phyloP scores from a whole-genome alignment of 30 jellyfish, hydroid and myxozoan species.

The Cassiopea andromeda region DNA sequence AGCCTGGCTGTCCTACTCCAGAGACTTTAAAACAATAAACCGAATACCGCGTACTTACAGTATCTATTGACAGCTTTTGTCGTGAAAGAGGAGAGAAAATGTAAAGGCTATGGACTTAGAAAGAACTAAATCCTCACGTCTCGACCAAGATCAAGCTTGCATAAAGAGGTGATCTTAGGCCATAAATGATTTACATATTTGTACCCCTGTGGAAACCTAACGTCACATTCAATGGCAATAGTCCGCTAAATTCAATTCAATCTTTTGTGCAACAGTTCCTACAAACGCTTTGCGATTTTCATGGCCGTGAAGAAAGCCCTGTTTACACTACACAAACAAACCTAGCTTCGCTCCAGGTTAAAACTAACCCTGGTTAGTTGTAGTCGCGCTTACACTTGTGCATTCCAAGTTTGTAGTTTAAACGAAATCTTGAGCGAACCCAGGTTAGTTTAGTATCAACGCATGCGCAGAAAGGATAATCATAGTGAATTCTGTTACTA shows the following conservation, averaged over 20 bases:
- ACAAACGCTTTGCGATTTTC: too few relatives aligned
- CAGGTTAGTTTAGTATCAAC: too few relatives aligned
- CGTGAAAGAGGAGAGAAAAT: not conserved
- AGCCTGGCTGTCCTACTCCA: not conserved
- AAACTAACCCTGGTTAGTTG: too few relatives aligned
- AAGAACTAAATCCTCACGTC: not conserved
- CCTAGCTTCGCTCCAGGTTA: too few relatives aligned
- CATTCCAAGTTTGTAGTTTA: too few relatives aligned
- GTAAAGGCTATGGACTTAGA: not conserved
- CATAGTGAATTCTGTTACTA: too few relatives aligned
- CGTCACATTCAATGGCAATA: constrained; percentile 3
- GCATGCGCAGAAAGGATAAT: too few relatives aligned
- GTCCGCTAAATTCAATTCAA: not conserved
- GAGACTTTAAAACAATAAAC: not conserved
- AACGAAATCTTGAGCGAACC: too few relatives aligned
- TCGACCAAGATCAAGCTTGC: not conserved
- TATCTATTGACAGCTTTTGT: not conserved
- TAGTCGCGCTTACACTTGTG: too few relatives aligned
- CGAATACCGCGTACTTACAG: not conserved
- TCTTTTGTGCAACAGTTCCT: not conserved
- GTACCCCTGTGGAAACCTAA: constrained; percentile 42
- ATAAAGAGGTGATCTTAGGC: constrained; percentile 20
- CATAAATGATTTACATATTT: constrained; percentile 36
- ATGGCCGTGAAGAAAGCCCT: too few relatives aligned
- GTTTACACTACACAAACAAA: too few relatives aligned